phyloP scores from a whole-genome alignment of 2,113 vertebrate genomes.

The Tragelaphus buxtoni region DNA sequence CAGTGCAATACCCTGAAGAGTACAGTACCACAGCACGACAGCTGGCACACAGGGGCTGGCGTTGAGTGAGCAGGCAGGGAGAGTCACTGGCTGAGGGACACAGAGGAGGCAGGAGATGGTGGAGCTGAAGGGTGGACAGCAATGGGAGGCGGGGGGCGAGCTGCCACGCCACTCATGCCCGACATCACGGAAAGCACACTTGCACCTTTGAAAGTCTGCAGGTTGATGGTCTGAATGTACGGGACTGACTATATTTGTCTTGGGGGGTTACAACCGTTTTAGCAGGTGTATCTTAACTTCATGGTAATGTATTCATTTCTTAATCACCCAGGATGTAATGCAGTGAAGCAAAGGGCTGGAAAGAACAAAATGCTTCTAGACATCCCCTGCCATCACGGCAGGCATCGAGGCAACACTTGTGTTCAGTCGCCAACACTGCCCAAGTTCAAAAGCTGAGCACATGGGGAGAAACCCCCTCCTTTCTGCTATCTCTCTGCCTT shows the following conservation, averaged over 20 bases:
- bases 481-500: neutral
- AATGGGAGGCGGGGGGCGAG: neutral
- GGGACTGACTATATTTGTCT: neutral
- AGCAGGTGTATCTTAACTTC: neutral
- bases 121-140: neutral
- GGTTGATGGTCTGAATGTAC: neutral
- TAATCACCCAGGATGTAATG: neutral
- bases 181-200: neutral
- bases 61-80: neutral
- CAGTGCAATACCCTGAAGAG: neutral
- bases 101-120: accelerated
- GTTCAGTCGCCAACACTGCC: neutral
- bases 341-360: neutral
- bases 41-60: neutral
- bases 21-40: neutral
- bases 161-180: accelerated
- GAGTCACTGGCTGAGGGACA: neutral
- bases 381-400: accelerated
- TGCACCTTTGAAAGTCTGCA: neutral
- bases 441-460: neutral
- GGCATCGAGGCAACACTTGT: neutral
- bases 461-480: neutral
- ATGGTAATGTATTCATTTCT: neutral
- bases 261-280: neutral
- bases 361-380: neutral